These are phyloP conservation scores for Brachylomia viminalis DNA, from an alignment of 2,888 invertebrate species.

Conservation along the genomic window DNA sequence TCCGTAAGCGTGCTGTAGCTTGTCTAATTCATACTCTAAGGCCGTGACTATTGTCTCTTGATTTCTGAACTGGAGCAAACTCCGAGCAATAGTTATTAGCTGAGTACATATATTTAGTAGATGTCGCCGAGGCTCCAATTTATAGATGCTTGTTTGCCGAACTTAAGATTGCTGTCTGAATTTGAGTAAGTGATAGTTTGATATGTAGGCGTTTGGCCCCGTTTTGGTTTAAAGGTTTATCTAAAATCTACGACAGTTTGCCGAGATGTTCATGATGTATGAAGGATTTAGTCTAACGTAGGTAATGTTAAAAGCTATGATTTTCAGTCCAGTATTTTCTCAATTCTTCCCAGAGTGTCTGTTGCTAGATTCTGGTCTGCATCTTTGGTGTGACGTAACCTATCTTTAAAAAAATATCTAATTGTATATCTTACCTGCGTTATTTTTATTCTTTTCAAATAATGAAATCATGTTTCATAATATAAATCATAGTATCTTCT, in stretches of 20 bases:
- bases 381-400: not conserved
- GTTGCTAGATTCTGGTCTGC: not conserved
- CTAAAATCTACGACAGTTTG: not conserved
- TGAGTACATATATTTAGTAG: constrained; percentile 52
- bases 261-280: not conserved
- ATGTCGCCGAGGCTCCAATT: constrained; percentile 50
- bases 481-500: too few relatives aligned
- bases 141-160: constrained; percentile 55
- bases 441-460: too few relatives aligned
- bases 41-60: constrained; percentile 56
- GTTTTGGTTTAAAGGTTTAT: constrained; percentile 2
- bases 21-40: constrained; percentile 46
- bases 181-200: constrained; percentile 53
- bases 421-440: too few relatives aligned
- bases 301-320: not conserved
- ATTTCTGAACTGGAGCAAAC: constrained; percentile 67
- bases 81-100: constrained; percentile 54
- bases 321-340: not conserved
- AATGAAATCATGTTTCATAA: too few relatives aligned
- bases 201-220: constrained; percentile 17
- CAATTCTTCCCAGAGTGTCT: rapidly evolving
- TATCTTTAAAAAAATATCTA: not conserved
- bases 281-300: not conserved
- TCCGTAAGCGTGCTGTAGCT: constrained; percentile 28
- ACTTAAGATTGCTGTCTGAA: constrained; percentile 48